Conservation (phyloP, 2,113 vertebrate species). For the Gnathonemus echidnorhynchus region DNA sequence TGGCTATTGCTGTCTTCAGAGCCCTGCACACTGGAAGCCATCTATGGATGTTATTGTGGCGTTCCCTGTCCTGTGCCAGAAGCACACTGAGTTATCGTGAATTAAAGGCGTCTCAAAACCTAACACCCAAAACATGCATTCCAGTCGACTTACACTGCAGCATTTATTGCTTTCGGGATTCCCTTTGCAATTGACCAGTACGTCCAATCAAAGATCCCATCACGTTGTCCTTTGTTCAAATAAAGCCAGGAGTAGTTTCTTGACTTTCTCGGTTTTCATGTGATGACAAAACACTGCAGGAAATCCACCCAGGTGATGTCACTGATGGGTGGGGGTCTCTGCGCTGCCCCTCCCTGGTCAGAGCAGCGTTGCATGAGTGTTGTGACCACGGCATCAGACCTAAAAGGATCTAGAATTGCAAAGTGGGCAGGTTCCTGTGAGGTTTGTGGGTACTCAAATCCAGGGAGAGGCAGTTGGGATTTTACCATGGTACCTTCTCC, state of each 20-base stretch:
- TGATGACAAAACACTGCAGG: neutral
- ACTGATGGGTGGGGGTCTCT: neutral
- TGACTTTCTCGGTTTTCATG: neutral
- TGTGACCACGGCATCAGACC: neutral
- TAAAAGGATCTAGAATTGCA: neutral
- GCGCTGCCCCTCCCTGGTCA: neutral
- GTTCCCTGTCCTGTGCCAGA: too few relatives aligned
- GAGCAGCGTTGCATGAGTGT: neutral
- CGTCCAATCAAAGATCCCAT: neutral
- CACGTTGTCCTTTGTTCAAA: neutral
- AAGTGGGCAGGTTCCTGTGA: neutral
- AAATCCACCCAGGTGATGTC: neutral
- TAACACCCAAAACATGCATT: neutral
- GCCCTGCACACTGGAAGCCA: neutral
- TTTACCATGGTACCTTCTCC: neutral
- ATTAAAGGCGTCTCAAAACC: neutral
- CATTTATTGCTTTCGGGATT: neutral
- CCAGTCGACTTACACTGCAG: neutral
- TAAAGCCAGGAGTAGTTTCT: neutral
- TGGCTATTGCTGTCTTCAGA: neutral
- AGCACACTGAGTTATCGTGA: neutral
- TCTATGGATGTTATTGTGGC: neutral
- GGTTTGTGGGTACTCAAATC: neutral
- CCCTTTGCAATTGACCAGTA: neutral
- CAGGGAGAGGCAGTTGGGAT: neutral